These are phyloP conservation scores for Monochamus alternatus DNA, from an alignment of 2,888 invertebrate species.

Conservation along the genomic window DNA sequence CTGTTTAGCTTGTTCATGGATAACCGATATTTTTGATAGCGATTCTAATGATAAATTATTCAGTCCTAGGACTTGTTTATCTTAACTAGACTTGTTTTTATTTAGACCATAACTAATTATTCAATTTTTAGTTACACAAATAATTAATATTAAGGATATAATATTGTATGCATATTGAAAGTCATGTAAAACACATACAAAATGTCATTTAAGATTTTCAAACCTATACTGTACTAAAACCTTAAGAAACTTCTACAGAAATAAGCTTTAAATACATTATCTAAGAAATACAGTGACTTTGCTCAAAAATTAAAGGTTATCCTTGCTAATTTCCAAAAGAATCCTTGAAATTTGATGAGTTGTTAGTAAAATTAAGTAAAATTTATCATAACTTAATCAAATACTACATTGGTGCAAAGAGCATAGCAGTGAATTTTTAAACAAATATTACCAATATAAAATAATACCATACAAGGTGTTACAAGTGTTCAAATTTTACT, in stretches of 20 bases:
- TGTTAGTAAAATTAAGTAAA: constrained; percentile 30
- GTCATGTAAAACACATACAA: too few species aligned
- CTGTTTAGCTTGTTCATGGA: neutral
- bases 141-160: too few species aligned
- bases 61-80: neutral
- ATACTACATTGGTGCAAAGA: constrained; percentile 18
- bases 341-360: constrained; percentile 9
- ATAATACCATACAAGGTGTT: neutral
- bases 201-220: too few species aligned
- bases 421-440: constrained; percentile 16
- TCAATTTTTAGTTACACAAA: too few species aligned
- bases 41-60: neutral
- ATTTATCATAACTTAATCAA: constrained; percentile 4
- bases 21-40: constrained; percentile 11
- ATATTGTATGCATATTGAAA: too few species aligned
- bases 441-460: neutral
- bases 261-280: too few species aligned
- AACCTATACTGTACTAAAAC: too few species aligned
- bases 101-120: too few species aligned
- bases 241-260: too few species aligned
- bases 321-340: neutral
- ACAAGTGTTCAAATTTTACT: neutral
- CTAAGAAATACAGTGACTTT: too few species aligned
- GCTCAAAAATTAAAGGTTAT: constrained; percentile 1
- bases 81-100: too few species aligned